Conservation (phyloP, 2,888 invertebrate genomes). For the Thelaira solivaga region DNA sequence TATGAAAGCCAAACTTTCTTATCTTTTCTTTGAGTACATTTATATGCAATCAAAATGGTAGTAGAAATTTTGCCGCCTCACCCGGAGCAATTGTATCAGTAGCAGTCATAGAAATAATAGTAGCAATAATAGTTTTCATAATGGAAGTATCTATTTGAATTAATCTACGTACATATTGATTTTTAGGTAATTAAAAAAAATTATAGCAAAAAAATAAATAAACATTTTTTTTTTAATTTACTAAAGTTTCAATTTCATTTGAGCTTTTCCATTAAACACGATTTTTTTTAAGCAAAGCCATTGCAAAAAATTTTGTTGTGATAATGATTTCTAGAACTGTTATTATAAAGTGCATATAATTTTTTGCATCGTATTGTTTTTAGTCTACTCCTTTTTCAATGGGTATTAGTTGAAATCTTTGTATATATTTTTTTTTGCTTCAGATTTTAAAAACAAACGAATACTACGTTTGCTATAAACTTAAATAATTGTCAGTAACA, state of each 20-base stretch:
- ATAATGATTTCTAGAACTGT: slow-evolving; percentile 32
- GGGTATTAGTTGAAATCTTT: slow-evolving; percentile 1
- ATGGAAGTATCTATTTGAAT: too few species aligned
- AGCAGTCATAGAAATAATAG: too few species aligned
- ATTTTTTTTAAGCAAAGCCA: slow-evolving; percentile 10
- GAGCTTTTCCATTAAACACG: slow-evolving; percentile 48
- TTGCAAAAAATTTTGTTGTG: slow-evolving; percentile 16
- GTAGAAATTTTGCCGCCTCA: too few species aligned
- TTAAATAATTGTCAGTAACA: background rate
- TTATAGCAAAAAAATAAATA: background rate
- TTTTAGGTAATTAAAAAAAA: background rate
- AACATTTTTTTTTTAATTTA: slow-evolving; percentile 27
- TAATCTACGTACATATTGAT: too few species aligned
- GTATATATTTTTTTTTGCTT: slow-evolving; percentile 1
- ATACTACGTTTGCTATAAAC: slow-evolving; percentile 15
- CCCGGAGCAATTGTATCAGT: too few species aligned
- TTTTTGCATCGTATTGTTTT: slow-evolving; percentile 13
- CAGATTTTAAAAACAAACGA: slow-evolving; percentile 38
- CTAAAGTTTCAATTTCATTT: slow-evolving; percentile 48
- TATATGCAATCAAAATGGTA: too few species aligned
- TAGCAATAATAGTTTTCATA: too few species aligned
- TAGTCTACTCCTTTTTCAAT: slow-evolving; percentile 8
- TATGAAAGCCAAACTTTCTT: too few species aligned
- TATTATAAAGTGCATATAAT: background rate
- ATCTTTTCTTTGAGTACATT: too few species aligned